Evolutionary conservation across 2,113 vertebrate genomes (phyloP).

Genomic region (Ginglymostoma cirratum): DNA sequence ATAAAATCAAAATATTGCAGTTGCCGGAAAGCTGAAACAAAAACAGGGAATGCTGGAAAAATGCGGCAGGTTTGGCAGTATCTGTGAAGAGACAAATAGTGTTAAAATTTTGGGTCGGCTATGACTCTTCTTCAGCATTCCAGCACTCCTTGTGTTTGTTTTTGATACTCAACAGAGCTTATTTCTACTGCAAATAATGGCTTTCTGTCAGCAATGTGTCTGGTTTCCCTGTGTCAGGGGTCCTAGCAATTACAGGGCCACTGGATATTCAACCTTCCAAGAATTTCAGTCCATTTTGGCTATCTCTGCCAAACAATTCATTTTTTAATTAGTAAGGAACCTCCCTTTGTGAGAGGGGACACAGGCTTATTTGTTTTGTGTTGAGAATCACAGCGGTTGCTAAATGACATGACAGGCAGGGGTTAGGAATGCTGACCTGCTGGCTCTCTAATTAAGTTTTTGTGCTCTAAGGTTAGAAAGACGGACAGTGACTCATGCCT

Average conservation of each 20-base stretch:
- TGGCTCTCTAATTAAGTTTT: not conserved
- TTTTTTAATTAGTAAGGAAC: not conserved
- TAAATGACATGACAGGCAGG: not conserved
- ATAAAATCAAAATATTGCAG: no score
- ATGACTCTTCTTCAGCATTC: no score
- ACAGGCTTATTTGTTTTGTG: not conserved
- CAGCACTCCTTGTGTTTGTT: no score
- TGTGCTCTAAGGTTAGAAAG: not conserved
- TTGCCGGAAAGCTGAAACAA: no score
- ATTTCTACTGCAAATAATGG: not conserved
- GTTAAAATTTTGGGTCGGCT: no score
- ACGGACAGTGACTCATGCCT: not conserved
- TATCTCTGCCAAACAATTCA: not conserved
- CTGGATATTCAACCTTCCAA: not conserved
- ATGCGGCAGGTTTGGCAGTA: no score
- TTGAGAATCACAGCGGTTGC: not conserved
- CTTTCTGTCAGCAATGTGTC: not conserved
- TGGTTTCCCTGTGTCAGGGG: not conserved
- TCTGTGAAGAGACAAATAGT: no score
- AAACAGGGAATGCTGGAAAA: no score
- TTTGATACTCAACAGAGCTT: not conserved
- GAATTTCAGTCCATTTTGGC: not conserved
- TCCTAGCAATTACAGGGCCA: not conserved
- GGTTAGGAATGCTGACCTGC: not conserved
- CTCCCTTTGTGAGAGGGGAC: not conserved